These are phyloP conservation scores for Bombylius major DNA, from an alignment of 2,888 invertebrate species.

Conservation along the genomic window DNA sequence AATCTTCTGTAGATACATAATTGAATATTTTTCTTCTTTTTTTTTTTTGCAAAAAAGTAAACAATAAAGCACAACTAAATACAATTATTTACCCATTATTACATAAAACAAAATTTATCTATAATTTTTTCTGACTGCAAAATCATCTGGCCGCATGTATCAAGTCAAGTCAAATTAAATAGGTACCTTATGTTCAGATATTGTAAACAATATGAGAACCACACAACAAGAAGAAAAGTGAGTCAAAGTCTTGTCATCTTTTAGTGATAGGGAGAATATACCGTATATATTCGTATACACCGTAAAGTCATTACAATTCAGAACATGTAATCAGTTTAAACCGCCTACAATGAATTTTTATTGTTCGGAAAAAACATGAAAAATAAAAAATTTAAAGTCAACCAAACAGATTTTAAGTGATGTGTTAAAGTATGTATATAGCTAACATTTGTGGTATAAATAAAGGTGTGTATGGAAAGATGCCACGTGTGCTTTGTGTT, in stretches of 20 bases:
- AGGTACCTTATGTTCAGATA: too few relatives aligned
- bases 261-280: too few relatives aligned
- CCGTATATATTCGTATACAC: neutral
- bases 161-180: too few relatives aligned
- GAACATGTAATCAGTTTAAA: neutral
- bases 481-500: too few relatives aligned
- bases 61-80: too few relatives aligned
- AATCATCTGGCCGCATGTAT: neutral
- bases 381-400: neutral
- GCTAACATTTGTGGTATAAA: too few relatives aligned
- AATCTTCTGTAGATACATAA: too few relatives aligned
- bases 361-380: neutral
- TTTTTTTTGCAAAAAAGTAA: too few relatives aligned
- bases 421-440: too few relatives aligned
- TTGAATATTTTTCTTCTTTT: too few relatives aligned
- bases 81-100: neutral
- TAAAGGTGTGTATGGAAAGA: too few relatives aligned
- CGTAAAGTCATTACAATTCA: neutral
- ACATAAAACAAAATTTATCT: neutral
- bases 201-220: too few relatives aligned
- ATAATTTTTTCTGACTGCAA: neutral
- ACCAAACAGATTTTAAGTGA: neutral
- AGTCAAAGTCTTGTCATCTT: neutral
- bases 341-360: neutral
- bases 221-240: neutral